Conservation (phyloP, 2,113 vertebrate species). For the Dryoscopus gambensis region DNA sequence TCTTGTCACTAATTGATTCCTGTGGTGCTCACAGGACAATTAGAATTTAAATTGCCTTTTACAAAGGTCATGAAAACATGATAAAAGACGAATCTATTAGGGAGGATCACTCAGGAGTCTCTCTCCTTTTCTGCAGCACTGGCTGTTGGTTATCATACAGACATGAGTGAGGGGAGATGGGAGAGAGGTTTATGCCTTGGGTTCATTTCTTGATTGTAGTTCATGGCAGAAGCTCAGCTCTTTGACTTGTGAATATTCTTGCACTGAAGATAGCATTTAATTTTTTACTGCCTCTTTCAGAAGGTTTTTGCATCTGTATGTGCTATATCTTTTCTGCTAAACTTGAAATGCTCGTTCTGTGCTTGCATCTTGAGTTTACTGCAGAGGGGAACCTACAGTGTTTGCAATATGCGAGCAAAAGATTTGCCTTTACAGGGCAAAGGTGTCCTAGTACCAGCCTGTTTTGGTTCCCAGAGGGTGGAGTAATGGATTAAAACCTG, state of each 20-base stretch:
- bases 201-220: constrained; percentile 13
- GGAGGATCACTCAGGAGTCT: constrained; percentile 43
- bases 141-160: neutral
- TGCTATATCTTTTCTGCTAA: neutral
- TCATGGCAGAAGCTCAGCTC: neutral
- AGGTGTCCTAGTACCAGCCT: neutral
- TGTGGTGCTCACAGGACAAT: constrained; percentile 73
- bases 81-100: constrained; percentile 75
- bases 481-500: neutral
- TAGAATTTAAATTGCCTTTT: constrained; percentile 80
- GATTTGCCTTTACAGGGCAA: neutral
- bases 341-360: neutral
- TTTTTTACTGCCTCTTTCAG: neutral
- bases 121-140: neutral
- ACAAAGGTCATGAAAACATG: constrained; percentile 77
- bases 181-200: neutral
- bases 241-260: neutral
- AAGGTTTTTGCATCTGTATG: neutral
- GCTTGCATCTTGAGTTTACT: neutral
- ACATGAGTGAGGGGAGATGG: neutral
- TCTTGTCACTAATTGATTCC: constrained; percentile 77
- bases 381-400: neutral
- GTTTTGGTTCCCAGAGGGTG: neutral
- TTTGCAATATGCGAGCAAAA: neutral
- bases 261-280: neutral